These are phyloP conservation scores for Pomatorhinus ruficollis DNA, from an alignment of 2,113 vertebrate species.

Conservation along the genomic window DNA sequence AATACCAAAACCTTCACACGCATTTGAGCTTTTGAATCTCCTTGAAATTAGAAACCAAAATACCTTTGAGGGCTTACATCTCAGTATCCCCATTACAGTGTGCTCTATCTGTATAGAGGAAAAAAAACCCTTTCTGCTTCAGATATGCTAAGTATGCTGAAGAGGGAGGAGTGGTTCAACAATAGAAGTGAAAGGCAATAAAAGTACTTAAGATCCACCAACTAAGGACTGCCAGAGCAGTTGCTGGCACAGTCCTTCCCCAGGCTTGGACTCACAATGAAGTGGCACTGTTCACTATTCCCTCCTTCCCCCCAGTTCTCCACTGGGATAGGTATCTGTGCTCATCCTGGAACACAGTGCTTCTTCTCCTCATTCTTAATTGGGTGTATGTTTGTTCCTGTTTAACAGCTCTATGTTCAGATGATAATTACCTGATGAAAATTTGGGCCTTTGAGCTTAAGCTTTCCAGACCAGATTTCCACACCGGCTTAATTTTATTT, in stretches of 20 bases:
- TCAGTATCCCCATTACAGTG: background rate
- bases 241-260: background rate
- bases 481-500: background rate
- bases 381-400: background rate
- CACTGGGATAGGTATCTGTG: background rate
- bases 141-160: background rate
- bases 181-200: background rate
- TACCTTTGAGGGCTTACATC: accelerated
- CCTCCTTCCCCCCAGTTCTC: background rate
- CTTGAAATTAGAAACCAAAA: background rate
- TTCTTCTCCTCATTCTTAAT: background rate
- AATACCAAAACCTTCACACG: background rate
- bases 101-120: background rate
- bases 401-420: background rate
- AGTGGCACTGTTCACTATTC: background rate
- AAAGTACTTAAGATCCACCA: background rate
- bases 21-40: background rate
- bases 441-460: background rate
- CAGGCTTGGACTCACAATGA: background rate
- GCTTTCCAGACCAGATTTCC: conserved; percentile 9
- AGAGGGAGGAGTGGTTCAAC: background rate
- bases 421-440: conserved; percentile 4
- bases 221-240: background rate
- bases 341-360: background rate
- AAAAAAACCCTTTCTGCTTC: background rate